These are phyloP conservation scores for rat (Rattus norvegicus) DNA, from an alignment of 2,113 vertebrate species.

Conservation along the genomic window GRCr8 NC_086025.1:113076001-113076500, in stretches of 20 bases:
- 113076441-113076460: background rate
- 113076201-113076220: background rate
- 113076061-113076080: background rate
- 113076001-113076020: background rate
- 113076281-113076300: background rate
- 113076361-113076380: background rate
- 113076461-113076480: background rate
- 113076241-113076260: background rate
- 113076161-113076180: background rate
- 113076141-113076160: background rate
- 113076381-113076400: background rate
- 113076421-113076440: background rate
- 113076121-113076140: background rate
- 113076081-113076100: background rate
- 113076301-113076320: background rate
- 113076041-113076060: background rate
- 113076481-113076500: background rate
- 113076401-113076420: background rate
- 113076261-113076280: background rate
- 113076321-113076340: background rate
- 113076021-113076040: background rate
- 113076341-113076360: conserved; percentile 43
- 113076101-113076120: background rate
- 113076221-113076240: background rate
- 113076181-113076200: background rate